Conservation (phyloP, 2,888 invertebrate species). For the Oscheius sp. region DNA sequence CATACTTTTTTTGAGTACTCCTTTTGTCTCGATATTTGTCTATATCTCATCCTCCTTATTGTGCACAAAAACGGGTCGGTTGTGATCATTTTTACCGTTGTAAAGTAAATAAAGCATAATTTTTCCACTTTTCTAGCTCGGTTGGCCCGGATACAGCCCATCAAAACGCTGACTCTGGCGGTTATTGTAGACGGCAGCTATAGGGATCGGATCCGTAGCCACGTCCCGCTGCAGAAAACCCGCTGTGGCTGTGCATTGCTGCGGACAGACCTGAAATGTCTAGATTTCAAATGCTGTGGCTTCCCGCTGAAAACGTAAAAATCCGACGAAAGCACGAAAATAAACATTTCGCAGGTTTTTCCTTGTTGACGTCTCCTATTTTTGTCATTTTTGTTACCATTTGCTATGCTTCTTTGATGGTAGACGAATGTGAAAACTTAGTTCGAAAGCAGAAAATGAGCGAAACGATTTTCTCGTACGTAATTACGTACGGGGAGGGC, state of each 20-base stretch:
- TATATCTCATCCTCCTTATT: background rate
- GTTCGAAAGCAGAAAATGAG: too few relatives aligned
- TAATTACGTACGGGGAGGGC: too few relatives aligned
- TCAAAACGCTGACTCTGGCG: slow-evolving; percentile 79
- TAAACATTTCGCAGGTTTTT: too few relatives aligned
- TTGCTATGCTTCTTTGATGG: too few relatives aligned
- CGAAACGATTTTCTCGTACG: too few relatives aligned
- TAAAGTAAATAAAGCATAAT: background rate
- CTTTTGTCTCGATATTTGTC: slow-evolving; percentile 2
- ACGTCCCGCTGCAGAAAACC: slow-evolving; percentile 46
- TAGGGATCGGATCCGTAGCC: slow-evolving; percentile 45
- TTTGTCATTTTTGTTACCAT: too few relatives aligned
- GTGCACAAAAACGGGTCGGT: slow-evolving; percentile 23
- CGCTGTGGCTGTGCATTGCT: slow-evolving; percentile 38
- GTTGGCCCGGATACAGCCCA: slow-evolving; percentile 77
- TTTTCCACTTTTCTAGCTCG: background rate
- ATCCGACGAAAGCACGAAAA: too few relatives aligned
- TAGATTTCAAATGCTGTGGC: too few relatives aligned
- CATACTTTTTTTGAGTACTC: background rate
- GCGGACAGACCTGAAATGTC: slow-evolving; percentile 45
- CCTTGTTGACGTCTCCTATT: too few relatives aligned
- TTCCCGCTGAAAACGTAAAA: too few relatives aligned
- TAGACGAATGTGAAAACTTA: too few relatives aligned
- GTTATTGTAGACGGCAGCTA: slow-evolving; percentile 51
- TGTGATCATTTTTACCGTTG: background rate